Conservation (phyloP, 2,113 vertebrate species). For the Tetrax tetrax region DNA sequence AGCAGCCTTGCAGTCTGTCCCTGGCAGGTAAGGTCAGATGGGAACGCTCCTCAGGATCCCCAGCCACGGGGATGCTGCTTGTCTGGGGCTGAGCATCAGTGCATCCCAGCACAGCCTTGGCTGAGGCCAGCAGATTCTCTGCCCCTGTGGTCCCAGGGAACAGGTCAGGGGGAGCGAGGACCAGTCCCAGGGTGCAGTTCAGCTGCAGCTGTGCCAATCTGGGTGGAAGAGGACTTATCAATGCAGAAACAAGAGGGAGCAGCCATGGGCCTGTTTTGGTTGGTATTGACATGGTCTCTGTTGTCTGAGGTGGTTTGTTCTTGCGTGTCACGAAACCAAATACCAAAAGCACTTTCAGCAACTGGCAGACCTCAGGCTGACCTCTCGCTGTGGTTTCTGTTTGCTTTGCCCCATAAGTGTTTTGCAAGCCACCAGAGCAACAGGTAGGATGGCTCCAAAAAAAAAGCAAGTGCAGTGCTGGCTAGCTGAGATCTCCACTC, state of each 20-base stretch:
- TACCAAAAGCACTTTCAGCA: not conserved
- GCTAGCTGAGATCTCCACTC: not conserved
- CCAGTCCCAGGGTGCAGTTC: accelerated
- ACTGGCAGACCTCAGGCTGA: not conserved
- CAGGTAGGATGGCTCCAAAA: not conserved
- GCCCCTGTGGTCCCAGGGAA: accelerated
- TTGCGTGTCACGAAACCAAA: not conserved
- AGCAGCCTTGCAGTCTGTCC: no score
- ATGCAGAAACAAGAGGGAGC: not conserved
- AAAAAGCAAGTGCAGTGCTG: not conserved
- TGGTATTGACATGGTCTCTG: not conserved
- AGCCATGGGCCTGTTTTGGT: not conserved
- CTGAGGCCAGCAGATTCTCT: accelerated
- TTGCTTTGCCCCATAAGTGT: not conserved
- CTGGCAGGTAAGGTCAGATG: accelerated
- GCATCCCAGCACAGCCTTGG: not conserved
- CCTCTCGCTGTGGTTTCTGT: not conserved
- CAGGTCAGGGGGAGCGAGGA: accelerated
- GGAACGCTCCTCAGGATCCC: accelerated
- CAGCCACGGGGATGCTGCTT: accelerated
- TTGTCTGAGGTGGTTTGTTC: not conserved
- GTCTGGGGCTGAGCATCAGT: accelerated
- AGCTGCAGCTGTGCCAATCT: not conserved
- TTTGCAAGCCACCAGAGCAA: not conserved
- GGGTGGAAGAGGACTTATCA: not conserved